Conservation (phyloP, 2,113 vertebrate species). For the Myotis davidii region DNA sequence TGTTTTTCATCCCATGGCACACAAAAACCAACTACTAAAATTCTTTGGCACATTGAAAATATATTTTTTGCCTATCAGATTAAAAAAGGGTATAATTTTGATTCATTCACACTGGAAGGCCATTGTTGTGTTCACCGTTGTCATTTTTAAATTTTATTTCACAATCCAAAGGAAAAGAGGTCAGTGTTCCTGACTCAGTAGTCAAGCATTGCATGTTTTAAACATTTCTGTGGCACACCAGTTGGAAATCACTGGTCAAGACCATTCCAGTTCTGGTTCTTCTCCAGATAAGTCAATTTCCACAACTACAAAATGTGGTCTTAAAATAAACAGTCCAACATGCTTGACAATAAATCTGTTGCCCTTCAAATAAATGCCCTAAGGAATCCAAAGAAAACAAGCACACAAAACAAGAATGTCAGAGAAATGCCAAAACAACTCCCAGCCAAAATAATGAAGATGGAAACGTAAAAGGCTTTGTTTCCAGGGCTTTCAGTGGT, state of each 20-base stretch:
- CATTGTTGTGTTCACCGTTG: neutral
- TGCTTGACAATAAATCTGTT: constrained; percentile 32
- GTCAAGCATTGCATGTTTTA: neutral
- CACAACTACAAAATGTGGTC: neutral
- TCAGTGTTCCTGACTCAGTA: neutral
- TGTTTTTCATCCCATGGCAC: neutral
- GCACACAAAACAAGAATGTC: constrained; percentile 10
- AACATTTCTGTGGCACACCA: neutral
- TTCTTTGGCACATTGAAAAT: neutral
- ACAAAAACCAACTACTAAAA: neutral
- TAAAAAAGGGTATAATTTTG: neutral
- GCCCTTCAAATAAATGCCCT: constrained; percentile 16
- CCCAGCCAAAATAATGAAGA: neutral
- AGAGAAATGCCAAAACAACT: neutral
- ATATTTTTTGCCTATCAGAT: neutral
- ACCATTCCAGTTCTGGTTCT: neutral
- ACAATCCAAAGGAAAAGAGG: neutral
- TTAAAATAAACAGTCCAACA: neutral
- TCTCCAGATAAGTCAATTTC: constrained; percentile 33
- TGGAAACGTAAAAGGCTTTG: neutral
- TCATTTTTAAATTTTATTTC: neutral
- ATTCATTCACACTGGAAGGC: neutral
- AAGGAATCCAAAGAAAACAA: constrained; percentile 32
- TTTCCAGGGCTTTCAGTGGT: neutral
- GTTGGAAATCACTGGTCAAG: neutral